A percentile compares a stretch with the other conserved stretches of the same genome.
These are phyloP conservation scores for Coenobita brevimanus DNA, from an alignment of 1,140 invertebrate species.

Conservation along the genomic window DNA sequence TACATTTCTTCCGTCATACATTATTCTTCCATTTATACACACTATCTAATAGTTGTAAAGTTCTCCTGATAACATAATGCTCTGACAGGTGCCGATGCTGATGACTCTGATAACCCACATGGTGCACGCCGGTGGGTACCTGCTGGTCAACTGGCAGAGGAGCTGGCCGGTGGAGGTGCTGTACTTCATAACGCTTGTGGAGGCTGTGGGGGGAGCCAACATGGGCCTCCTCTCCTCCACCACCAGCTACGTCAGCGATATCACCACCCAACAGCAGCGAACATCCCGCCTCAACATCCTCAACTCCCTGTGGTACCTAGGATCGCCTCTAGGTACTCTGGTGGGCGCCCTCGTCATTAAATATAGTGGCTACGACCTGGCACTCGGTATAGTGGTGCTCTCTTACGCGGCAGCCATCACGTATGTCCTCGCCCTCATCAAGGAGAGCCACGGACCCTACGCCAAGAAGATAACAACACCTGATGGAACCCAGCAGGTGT, in stretches of 20 bases:
- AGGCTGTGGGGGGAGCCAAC: constrained; percentile 60
- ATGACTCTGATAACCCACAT: constrained; percentile 53
- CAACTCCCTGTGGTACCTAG: constrained; percentile 65
- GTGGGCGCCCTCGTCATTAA: constrained; percentile 47
- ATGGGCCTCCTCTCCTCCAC: constrained; percentile 54
- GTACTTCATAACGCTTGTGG: constrained; percentile 46
- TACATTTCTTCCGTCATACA: background rate
- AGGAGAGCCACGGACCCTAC: constrained; percentile 62
- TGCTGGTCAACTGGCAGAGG: constrained; percentile 57
- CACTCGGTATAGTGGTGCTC: constrained; percentile 41
- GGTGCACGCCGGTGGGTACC: constrained; percentile 46
- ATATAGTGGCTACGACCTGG: constrained; percentile 53
- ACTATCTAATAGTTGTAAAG: background rate
- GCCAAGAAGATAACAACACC: constrained; percentile 43
- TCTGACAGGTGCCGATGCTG: constrained; percentile 53
- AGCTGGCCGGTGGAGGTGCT: constrained; percentile 48
- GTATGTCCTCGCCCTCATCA: constrained; percentile 63
- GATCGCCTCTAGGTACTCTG: constrained; percentile 55
- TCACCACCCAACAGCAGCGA: constrained; percentile 39
- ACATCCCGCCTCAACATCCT: constrained; percentile 53
- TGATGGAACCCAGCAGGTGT: too few relatives aligned
- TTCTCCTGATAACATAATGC: too few relatives aligned
- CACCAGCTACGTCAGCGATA: constrained; percentile 65
- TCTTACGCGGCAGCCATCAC: constrained; percentile 35
- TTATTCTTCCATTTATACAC: background rate